Conservation (phyloP, 2,113 vertebrate genomes). For the Pterocles gutturalis region DNA sequence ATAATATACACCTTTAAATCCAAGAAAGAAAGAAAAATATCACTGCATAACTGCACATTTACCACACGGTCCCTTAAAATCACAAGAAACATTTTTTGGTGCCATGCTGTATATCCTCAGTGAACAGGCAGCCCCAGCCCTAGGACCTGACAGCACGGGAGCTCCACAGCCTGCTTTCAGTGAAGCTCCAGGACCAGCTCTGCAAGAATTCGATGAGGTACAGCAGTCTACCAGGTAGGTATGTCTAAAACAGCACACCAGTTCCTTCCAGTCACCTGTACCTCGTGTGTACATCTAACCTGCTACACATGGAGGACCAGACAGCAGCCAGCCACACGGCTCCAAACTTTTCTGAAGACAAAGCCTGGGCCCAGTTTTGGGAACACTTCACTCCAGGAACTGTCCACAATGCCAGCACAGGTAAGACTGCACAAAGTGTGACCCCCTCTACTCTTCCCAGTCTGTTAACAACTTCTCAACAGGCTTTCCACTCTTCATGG, state of each 20-base stretch:
- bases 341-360: background rate
- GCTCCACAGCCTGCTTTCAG: background rate
- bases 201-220: background rate
- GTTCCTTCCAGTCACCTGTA: rapidly evolving
- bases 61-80: background rate
- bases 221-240: background rate
- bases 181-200: background rate
- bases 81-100: rapidly evolving
- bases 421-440: rapidly evolving
- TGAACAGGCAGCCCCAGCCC: background rate
- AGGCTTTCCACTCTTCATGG: background rate
- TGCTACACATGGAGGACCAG: rapidly evolving
- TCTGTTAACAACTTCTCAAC: background rate
- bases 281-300: background rate
- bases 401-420: background rate
- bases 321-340: rapidly evolving
- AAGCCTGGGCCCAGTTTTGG: background rate
- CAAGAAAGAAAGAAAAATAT: background rate
- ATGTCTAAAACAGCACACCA: rapidly evolving
- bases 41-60: background rate
- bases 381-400: background rate
- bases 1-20: background rate
- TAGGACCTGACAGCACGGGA: background rate
- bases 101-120: rapidly evolving
- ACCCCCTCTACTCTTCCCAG: background rate